Percentiles rank a stretch among this genome's conserved stretches.
These are phyloP conservation scores for Automeris io DNA, from an alignment of 2,888 invertebrate genomes.

Conservation along the genomic window DNA sequence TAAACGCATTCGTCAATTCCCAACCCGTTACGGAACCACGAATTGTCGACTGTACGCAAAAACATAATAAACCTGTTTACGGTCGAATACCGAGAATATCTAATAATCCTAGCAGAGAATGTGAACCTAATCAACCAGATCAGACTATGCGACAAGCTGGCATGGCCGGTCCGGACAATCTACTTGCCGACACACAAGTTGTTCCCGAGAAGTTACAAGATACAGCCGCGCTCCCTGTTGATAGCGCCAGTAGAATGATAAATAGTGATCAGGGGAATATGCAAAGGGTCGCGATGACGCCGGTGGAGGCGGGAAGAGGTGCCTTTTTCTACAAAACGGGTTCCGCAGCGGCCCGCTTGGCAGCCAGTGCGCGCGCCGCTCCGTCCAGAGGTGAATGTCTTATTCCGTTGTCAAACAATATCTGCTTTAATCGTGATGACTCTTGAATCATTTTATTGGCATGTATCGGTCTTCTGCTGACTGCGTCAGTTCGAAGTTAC, in stretches of 20 bases:
- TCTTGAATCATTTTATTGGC: conserved; percentile 16
- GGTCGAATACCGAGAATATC: conserved; percentile 41
- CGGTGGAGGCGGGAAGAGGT: conserved; percentile 62
- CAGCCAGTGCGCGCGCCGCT: conserved; percentile 77
- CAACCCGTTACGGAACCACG: conserved; percentile 40
- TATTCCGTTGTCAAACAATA: conserved; percentile 36
- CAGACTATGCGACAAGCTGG: conserved; percentile 29
- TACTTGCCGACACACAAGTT: conserved; percentile 58
- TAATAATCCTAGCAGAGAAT: conserved; percentile 4
- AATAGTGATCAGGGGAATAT: conserved; percentile 58
- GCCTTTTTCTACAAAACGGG: conserved; percentile 79
- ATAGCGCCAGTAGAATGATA: conserved; percentile 52
- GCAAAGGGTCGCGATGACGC: conserved; percentile 62
- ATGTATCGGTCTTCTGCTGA: conserved; percentile 10
- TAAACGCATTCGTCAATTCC: conserved; percentile 57
- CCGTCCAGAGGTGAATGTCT: conserved; percentile 71
- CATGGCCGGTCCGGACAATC: conserved; percentile 37
- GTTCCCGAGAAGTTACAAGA: conserved; percentile 68
- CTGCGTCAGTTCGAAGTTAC: conserved; percentile 10
- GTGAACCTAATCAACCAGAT: conserved; percentile 29
- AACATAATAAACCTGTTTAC: conserved; percentile 51
- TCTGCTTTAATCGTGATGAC: conserved; percentile 22
- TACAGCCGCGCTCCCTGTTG: conserved; percentile 33
- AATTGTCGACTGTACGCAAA: conserved; percentile 51
- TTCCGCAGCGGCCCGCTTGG: conserved; percentile 74